phyloP scores from a whole-genome alignment of 2,888 invertebrate species.

The Hecatera dysodea region DNA sequence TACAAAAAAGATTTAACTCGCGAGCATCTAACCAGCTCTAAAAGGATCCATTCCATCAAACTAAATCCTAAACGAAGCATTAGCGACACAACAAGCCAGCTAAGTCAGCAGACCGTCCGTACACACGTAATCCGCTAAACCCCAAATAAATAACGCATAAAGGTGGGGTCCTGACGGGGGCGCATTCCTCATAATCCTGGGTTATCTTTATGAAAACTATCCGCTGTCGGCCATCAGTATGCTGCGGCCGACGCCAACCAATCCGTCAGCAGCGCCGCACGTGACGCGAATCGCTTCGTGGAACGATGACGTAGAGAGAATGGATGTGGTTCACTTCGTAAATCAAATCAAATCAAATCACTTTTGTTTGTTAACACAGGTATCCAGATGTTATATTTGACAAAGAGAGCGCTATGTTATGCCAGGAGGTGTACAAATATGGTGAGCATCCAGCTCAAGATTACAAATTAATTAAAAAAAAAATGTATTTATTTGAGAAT shows the following conservation, averaged over 20 bases:
- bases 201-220: slow-evolving; percentile 85
- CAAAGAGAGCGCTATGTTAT: no score
- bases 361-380: no score
- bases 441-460: no score
- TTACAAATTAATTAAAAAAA: no score
- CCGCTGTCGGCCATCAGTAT: slow-evolving; percentile 77
- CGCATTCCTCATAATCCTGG: slow-evolving; percentile 82
- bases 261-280: slow-evolving; percentile 81
- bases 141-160: slow-evolving; percentile 70
- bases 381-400: no score
- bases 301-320: slow-evolving; percentile 31
- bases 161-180: slow-evolving; percentile 66
- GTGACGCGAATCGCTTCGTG: slow-evolving; percentile 74
- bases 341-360: no score
- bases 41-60: slow-evolving; percentile 18
- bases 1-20: not conserved
- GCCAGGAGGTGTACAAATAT: no score
- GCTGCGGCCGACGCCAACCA: slow-evolving; percentile 74
- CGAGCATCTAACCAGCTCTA: not conserved
- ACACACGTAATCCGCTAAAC: slow-evolving; percentile 66
- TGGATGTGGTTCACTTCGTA: slow-evolving; percentile 45
- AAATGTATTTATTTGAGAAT: no score
- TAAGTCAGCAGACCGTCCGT: slow-evolving; percentile 59
- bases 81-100: slow-evolving; percentile 52
- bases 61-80: slow-evolving; percentile 45